Evolutionary conservation across 64 coral and sea anemone species (phyloP), one percentile per base, ranked within the genome.

Genomic region (Montipora sp.): DNA sequence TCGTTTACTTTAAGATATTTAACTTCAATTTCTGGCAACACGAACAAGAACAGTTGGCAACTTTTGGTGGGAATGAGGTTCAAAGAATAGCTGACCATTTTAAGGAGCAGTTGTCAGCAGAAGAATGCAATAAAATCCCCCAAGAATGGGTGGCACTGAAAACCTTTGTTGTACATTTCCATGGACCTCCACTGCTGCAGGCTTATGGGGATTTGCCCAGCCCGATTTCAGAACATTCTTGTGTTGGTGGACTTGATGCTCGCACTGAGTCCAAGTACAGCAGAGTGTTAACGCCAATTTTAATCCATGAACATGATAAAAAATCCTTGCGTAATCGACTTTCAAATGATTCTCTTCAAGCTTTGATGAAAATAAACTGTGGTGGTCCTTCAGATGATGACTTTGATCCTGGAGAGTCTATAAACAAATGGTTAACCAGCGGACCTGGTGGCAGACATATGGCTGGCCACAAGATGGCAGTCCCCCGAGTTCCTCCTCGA

Each of bases 141-240:
- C 66, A 72, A 72, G 66, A 73, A 87, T 87, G 84, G 67, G 84
- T 75, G 84, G 84, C 68, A 72, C 84, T 57, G 84, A 74, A 87
- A 87, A 87, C 1, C 7, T 51, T 51, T 74, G 67, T 19, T 75
- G 84, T 66, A 16, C 83, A 87, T 87, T 57, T 84, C 51, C 21
- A 57, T 5, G 59, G 81, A 65, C n/a, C 20, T 84, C 81, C 48
- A 84, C 19, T 84, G 81, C 48, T 84, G 81, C 55, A 84, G 51
- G 48, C 61, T 84, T 84, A 84, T 84, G 81, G 81, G 61, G 3
- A 84, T 16, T 84, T 84, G 58, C 81, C 81, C 58, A 84, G 81
- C 81, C 81, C 58, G 81, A 84, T 67, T 84, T 84, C 81, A 66
- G 81, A 84, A 84, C 81, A 84, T 84, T 84, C 81, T 84, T 51